A percentile compares a stretch with the other conserved stretches of the same genome.
Conservation (phyloP, 1,140 invertebrate genomes). For the Heliothis virescens region DNA sequence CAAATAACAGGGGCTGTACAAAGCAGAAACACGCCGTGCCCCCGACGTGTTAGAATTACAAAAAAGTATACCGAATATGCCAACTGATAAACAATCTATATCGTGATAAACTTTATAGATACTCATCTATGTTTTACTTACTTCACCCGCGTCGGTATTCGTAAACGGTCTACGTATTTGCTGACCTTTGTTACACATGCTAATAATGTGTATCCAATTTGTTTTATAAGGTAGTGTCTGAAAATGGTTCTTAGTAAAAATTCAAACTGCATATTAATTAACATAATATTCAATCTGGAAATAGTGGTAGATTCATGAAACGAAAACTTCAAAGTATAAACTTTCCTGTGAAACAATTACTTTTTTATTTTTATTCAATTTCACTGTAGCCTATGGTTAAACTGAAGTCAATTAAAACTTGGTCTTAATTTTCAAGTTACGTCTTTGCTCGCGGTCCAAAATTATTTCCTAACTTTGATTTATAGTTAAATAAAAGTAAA, state of each 20-base stretch:
- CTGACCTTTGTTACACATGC: neutral
- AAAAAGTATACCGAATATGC: conserved; percentile 74
- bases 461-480: conserved; percentile 28
- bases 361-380: conserved; percentile 15
- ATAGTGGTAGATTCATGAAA: neutral
- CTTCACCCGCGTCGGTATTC: neutral
- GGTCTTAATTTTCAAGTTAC: conserved; percentile 39
- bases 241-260: neutral
- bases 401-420: conserved; percentile 42
- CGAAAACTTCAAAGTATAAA: neutral
- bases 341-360: conserved; percentile 11
- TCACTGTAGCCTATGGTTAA: conserved; percentile 19
- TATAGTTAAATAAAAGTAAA: conserved; percentile 27
- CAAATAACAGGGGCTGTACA: conserved; percentile 79
- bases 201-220: conserved; percentile 21
- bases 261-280: conserved; percentile 15
- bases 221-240: neutral
- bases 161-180: conserved; percentile 31
- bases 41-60: conserved; percentile 81
- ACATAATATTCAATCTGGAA: neutral
- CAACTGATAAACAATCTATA: conserved; percentile 76
- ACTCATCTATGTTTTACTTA: conserved; percentile 29
- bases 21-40: conserved; percentile 78
- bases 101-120: conserved; percentile 56
- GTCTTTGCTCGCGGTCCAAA: conserved; percentile 29